A percentile compares a stretch with the other conserved stretches of the same genome.
These are phyloP conservation scores for Cephus pygmeus DNA, from an alignment of 2,888 invertebrate genomes.

Conservation along the genomic window DNA sequence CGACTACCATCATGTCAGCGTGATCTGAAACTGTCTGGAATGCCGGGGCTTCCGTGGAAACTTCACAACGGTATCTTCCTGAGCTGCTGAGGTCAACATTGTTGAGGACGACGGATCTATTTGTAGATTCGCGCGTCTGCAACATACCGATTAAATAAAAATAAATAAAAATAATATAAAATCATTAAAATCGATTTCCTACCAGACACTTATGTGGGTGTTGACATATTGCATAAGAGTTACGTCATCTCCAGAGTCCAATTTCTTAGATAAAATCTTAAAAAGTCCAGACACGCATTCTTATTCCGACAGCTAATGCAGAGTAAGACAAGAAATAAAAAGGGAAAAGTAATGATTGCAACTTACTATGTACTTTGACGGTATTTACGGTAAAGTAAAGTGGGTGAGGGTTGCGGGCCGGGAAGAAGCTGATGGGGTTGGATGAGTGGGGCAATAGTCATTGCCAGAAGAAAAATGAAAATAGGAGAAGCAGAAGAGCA, in stretches of 20 bases:
- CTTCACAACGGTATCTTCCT: slow-evolving; percentile 77
- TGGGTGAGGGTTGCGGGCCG: not conserved
- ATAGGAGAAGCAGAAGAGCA: not conserved
- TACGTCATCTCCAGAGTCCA: not conserved
- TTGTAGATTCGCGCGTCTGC: slow-evolving; percentile 77
- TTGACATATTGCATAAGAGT: no score
- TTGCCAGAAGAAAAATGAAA: not conserved
- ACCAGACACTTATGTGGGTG: no score
- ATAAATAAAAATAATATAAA: not conserved
- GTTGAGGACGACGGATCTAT: slow-evolving; percentile 74
- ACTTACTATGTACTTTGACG: not conserved
- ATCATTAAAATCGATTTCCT: no score
- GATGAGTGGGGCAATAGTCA: not conserved
- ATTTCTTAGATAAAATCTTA: not conserved
- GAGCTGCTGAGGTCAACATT: slow-evolving; percentile 74
- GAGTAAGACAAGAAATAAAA: not conserved
- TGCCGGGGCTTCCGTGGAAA: slow-evolving; percentile 77
- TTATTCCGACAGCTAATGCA: not conserved
- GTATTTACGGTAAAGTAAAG: not conserved
- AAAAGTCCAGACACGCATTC: not conserved
- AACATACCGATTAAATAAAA: not conserved
- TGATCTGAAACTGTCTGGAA: slow-evolving; percentile 78
- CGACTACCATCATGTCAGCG: slow-evolving; percentile 76
- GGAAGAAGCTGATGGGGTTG: not conserved
- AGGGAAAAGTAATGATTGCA: not conserved